Evolutionary conservation across 2,797 vertebrate species (phyloP), one percentile per base, ranked within the genome.

Genomic region (Syndactyla subalaris): DNA sequence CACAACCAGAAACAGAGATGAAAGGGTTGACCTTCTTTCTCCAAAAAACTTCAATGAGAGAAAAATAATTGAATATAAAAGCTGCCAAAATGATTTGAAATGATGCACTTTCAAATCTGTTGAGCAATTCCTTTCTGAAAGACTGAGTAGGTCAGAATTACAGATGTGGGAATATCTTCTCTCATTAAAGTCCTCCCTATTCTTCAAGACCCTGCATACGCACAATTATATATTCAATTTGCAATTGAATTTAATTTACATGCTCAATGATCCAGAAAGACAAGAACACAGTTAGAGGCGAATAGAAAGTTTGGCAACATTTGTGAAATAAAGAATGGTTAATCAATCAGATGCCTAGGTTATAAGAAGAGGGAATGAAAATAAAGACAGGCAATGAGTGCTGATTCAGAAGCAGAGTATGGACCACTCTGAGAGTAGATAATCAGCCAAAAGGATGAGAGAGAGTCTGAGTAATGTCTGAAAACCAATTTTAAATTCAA

Each of bases 121-220:
- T 93, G 83, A 94, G 92, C 91, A 96, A 91, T 94, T 92, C 62
- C 66, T 92, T 95, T 96, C 86, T 75, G 73, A 96, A 96, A 95
- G 90, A 95, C 72, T 62, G 85, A 90, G 63, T 80, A 93, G 80
- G 82, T 86, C 76, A 94, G 87, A 93, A 97, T 83, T 85, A 96
- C 65, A 95, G 78, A 93, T 88, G 73, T 73, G 72, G 83, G 93
- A 92, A 95, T 81, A 89, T 80, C 68, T 95, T 74, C 72, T 58
- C 46, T 94, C 70, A 86, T 67, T 94, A 92, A 96, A 95, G 80
- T 75, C 43, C 32, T 92, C 55, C 67, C 38, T 68, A 51, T 92
- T 95, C 75, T 95, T 84, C 90, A 91, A 90, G 81, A 87, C 54
- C 51, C 75, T 85, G 74, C 49, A 65, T 59, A 68, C 38, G 41